Conservation (phyloP, 2,113 vertebrate species). For the Lethenteron reissneri region DNA sequence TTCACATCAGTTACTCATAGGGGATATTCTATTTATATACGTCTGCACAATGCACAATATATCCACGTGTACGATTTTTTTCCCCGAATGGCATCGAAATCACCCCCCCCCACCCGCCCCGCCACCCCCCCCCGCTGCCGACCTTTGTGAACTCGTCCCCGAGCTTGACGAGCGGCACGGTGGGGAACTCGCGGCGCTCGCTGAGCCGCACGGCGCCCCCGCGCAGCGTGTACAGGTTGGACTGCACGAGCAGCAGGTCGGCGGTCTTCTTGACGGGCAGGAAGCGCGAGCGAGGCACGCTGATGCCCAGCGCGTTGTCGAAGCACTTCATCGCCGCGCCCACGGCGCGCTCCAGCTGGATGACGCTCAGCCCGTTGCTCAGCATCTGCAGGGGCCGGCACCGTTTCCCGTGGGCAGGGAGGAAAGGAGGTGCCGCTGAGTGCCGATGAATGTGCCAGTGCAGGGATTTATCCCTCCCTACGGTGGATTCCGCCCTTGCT, state of each 20-base stretch:
- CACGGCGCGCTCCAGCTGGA: constrained; percentile 6
- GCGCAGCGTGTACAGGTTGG: constrained; percentile 5
- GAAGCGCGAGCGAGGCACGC: constrained; percentile 7
- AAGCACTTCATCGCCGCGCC: constrained; percentile 7
- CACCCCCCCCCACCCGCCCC: too few species aligned
- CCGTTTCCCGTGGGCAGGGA: too few species aligned
- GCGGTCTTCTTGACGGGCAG: constrained; percentile 9
- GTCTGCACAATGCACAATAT: too few species aligned
- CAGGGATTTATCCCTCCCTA: too few species aligned
- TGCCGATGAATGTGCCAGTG: too few species aligned
- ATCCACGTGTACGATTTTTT: too few species aligned
- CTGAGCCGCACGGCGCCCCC: constrained; percentile 1
- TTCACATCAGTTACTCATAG: too few species aligned
- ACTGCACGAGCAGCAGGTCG: constrained; percentile 8
- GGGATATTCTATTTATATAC: too few species aligned
- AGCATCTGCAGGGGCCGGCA: constrained; percentile 3
- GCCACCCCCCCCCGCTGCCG: not conserved
- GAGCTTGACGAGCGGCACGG: constrained; percentile 8
- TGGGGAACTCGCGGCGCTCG: constrained; percentile 4
- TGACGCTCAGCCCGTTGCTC: constrained; percentile 1
- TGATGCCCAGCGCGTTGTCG: constrained; percentile 2
- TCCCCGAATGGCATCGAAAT: too few species aligned
- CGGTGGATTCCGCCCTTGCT: too few species aligned
- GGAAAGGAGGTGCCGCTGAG: too few species aligned
- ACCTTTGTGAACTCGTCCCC: constrained; percentile 8